A percentile compares a stretch with the other conserved stretches of the same genome.
phyloP scores from a whole-genome alignment of 2,888 invertebrate species.

The Melinaea marsaeus region DNA sequence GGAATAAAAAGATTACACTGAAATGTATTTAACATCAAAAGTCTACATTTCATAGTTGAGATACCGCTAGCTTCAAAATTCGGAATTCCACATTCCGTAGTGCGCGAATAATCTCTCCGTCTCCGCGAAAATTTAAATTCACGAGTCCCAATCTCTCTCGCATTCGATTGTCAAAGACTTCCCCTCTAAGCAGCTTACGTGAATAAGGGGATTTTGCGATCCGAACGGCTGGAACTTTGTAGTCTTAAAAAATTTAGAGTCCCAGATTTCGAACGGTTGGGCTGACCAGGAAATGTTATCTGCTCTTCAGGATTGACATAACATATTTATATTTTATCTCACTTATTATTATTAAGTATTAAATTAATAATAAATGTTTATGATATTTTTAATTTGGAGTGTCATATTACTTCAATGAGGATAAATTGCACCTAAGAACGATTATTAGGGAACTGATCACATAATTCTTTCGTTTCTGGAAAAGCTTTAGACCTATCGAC shows the following conservation, averaged over 20 bases:
- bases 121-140: conserved; percentile 42
- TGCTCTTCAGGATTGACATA: conserved; percentile 9
- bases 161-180: conserved; percentile 73
- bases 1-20: neutral
- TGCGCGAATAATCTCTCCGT: conserved; percentile 25
- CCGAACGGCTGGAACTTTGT: conserved; percentile 50
- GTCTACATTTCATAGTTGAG: neutral
- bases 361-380: too few species aligned
- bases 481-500: conserved; percentile 32
- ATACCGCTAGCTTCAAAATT: neutral
- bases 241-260: conserved; percentile 59
- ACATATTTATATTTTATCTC: neutral
- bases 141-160: conserved; percentile 47
- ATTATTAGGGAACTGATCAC: conserved; percentile 48
- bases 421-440: conserved; percentile 69
- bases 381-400: too few species aligned
- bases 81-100: conserved; percentile 15
- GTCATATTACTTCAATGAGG: conserved; percentile 68
- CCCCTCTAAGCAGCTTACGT: conserved; percentile 65
- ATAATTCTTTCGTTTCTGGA: conserved; percentile 58
- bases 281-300: conserved; percentile 30
- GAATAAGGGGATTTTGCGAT: conserved; percentile 65
- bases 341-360: neutral
- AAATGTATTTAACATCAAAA: neutral
- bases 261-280: conserved; percentile 34